A percentile compares a stretch with the other conserved stretches of the same genome.
Conservation (phyloP, 2,888 invertebrate species). For the Troglohyphantes excavatus region DNA sequence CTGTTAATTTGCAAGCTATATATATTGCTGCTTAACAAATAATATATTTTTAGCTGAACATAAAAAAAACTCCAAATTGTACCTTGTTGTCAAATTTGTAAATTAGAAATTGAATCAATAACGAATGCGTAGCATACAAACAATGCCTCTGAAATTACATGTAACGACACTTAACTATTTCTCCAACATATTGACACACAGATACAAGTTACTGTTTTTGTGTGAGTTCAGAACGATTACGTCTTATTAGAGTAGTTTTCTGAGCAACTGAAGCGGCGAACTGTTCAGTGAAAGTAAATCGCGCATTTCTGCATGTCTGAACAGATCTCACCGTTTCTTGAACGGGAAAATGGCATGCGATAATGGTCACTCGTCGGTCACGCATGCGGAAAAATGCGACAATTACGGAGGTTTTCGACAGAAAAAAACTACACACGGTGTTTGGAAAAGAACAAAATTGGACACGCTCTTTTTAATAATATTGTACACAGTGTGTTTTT, state of each 20-base stretch:
- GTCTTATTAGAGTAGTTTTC: not conserved
- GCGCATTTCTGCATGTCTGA: no score
- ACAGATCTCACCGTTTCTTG: not conserved
- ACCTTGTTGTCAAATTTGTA: no score
- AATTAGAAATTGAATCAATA: not conserved
- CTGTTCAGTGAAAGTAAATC: not conserved
- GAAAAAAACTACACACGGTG: not conserved
- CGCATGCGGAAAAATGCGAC: not conserved
- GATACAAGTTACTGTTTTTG: not conserved
- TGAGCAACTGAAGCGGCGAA: not conserved
- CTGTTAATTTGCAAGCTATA: no score
- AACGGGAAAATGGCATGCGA: not conserved
- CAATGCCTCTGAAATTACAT: no score
- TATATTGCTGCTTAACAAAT: no score
- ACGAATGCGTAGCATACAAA: not conserved
- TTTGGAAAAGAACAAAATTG: not conserved
- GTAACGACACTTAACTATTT: constrained; percentile 1
- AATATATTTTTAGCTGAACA: no score
- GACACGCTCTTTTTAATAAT: not conserved
- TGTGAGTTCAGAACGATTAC: not conserved
- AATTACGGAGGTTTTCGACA: not conserved
- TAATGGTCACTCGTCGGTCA: not conserved
- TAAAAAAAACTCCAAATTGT: no score
- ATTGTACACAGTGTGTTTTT: not conserved
- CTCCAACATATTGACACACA: not conserved